Percentiles rank a stretch among this genome's conserved stretches.
These are phyloP conservation scores for Cinara cedri DNA, from an alignment of 2,888 invertebrate species.

Conservation along the genomic window DNA sequence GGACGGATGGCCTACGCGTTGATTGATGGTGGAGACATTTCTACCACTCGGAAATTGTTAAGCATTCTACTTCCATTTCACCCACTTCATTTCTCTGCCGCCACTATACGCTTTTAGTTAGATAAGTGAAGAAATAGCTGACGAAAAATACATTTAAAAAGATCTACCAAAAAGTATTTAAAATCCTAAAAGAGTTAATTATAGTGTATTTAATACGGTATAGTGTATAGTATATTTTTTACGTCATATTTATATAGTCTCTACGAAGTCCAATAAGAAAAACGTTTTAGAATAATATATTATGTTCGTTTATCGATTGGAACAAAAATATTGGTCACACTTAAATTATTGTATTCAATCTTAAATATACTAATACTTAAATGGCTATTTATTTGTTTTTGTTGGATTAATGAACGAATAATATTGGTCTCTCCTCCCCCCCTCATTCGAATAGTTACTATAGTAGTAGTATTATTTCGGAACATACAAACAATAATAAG, in stretches of 20 bases:
- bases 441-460: no score
- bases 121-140: conserved; percentile 9
- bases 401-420: no score
- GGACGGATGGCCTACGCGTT: conserved; percentile 13
- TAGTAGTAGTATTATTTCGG: no score
- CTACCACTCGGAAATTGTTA: conserved; percentile 27
- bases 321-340: neutral
- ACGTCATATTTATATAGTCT: neutral
- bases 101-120: neutral
- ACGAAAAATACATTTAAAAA: neutral
- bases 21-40: conserved; percentile 49
- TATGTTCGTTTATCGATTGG: conserved; percentile 11
- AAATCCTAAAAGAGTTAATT: neutral
- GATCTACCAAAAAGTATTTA: neutral
- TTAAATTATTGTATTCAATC: no score
- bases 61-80: conserved; percentile 8
- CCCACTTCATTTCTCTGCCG: neutral
- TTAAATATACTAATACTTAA: no score
- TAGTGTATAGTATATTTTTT: no score
- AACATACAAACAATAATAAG: no score
- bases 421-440: no score
- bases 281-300: neutral
- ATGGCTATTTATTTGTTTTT: no score
- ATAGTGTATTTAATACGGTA: conserved; percentile 11
- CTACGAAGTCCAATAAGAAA: conserved; percentile 15